Conservation (phyloP, 1,140 invertebrate genomes). For the Pogonomyrmex californicus region DNA sequence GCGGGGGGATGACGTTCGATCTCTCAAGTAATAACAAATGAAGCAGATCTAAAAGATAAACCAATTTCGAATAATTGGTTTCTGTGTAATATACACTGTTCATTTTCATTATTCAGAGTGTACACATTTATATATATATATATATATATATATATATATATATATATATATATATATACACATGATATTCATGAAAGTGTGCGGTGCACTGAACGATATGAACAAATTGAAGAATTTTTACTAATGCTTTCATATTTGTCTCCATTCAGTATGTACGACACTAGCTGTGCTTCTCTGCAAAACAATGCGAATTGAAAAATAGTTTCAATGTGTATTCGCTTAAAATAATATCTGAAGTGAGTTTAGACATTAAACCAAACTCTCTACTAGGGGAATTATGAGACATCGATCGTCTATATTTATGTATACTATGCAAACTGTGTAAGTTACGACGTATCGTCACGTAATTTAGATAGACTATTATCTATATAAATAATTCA, state of each 20-base stretch:
- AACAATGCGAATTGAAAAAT: conserved; percentile 23
- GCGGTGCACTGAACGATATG: conserved; percentile 37
- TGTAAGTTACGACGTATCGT: not conserved
- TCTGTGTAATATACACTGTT: conserved; percentile 1
- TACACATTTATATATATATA: conserved; percentile 49
- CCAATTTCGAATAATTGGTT: conserved; percentile 23
- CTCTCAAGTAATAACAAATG: conserved; percentile 22
- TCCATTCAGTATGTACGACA: not conserved
- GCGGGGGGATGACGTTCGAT: not conserved
- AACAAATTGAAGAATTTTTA: conserved; percentile 39
- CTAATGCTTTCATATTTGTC: conserved; percentile 32
- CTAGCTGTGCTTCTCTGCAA: conserved; percentile 21
- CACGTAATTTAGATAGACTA: conserved; percentile 17
- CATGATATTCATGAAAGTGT: conserved; percentile 53
- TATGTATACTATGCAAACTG: conserved; percentile 44
- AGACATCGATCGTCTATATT: conserved; percentile 30
- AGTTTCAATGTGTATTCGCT: conserved; percentile 21
- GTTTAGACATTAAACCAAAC: conserved; percentile 19
- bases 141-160: conserved; percentile 21
- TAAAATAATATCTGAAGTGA: conserved; percentile 15
- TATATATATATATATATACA: conserved; percentile 45
- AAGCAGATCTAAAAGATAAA: conserved; percentile 30
- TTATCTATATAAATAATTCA: not conserved
- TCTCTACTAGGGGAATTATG: not conserved
- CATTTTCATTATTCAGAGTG: conserved; percentile 3